Conservation (phyloP, 2,888 invertebrate species). For the Sepiola atlantica region DNA sequence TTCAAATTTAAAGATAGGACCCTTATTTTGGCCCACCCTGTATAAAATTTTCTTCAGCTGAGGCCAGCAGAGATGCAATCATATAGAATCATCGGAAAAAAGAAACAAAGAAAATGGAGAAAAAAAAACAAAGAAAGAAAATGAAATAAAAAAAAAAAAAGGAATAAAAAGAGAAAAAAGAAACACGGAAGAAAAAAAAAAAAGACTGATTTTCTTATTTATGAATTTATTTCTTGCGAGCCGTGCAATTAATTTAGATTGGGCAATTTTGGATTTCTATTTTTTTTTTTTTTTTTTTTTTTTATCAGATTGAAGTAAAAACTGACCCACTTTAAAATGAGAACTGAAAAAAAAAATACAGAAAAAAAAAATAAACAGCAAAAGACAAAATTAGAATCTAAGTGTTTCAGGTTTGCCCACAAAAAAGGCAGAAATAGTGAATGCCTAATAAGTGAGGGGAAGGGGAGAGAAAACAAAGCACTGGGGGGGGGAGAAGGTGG, state of each 20-base stretch:
- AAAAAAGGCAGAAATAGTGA: not conserved
- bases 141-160: not conserved
- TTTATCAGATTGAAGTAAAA: not conserved
- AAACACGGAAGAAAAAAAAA: not conserved
- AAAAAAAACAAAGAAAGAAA: too few relatives aligned
- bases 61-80: not conserved
- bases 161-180: not conserved
- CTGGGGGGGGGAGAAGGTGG: not conserved
- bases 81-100: not conserved
- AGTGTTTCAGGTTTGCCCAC: constrained; percentile 4
- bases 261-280: not conserved
- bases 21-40: too few relatives aligned
- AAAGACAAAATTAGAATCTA: not conserved
- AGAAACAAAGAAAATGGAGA: too few relatives aligned
- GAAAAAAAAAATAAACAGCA: not conserved
- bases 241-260: not conserved
- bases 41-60: not conserved
- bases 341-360: constrained; percentile 18
- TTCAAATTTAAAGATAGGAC: too few relatives aligned
- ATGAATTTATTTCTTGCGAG: constrained; percentile 37
- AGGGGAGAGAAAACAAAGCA: not conserved
- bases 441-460: not conserved
- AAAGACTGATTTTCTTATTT: not conserved
- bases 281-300: not conserved
- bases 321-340: not conserved